A percentile compares a stretch with the other conserved stretches of the same genome.
These are phyloP conservation scores for Etheostoma perlongum DNA, from an alignment of 2,797 vertebrate genomes.

Conservation along the genomic window DNA sequence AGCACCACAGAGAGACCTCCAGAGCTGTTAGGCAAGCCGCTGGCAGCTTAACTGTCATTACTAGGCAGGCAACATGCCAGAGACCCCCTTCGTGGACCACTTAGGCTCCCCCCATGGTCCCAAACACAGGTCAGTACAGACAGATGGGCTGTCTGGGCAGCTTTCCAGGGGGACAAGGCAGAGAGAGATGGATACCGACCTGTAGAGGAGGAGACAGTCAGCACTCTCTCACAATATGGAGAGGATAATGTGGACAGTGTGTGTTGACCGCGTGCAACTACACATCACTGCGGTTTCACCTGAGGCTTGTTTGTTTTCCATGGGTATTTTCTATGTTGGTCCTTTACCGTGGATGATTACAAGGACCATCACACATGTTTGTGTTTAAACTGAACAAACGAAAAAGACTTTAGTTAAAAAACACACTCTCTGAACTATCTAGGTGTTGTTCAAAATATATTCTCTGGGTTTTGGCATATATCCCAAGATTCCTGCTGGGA, in stretches of 20 bases:
- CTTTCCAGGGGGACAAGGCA: conserved; percentile 59
- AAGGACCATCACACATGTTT: conserved; percentile 36
- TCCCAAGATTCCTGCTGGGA: conserved; percentile 69
- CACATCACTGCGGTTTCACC: conserved; percentile 56
- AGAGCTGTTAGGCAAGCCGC: conserved; percentile 72
- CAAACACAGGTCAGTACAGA: conserved; percentile 78
- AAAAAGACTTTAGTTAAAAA: conserved; percentile 33
- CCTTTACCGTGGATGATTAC: conserved; percentile 13
- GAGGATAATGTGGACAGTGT: conserved; percentile 43
- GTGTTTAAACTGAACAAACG: conserved; percentile 43
- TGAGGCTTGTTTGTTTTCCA: conserved; percentile 50
- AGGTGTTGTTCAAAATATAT: conserved; percentile 29
- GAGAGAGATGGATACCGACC: conserved; percentile 66
- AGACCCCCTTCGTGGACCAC: conserved; percentile 73
- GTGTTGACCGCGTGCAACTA: conserved; percentile 35
- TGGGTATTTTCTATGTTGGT: conserved; percentile 31
- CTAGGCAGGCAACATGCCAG: conserved; percentile 68
- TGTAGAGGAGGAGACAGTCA: conserved; percentile 60
- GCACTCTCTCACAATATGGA: conserved; percentile 40
- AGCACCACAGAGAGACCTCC: conserved; percentile 77
- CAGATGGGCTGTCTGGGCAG: conserved; percentile 79
- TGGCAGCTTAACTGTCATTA: conserved; percentile 76
- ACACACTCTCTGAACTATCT: conserved; percentile 9
- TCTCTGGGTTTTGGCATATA: conserved; percentile 43
- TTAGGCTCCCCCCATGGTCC: conserved; percentile 73